phyloP scores from a whole-genome alignment of 2,797 vertebrate genomes.

The Phalanger gymnotis region DNA sequence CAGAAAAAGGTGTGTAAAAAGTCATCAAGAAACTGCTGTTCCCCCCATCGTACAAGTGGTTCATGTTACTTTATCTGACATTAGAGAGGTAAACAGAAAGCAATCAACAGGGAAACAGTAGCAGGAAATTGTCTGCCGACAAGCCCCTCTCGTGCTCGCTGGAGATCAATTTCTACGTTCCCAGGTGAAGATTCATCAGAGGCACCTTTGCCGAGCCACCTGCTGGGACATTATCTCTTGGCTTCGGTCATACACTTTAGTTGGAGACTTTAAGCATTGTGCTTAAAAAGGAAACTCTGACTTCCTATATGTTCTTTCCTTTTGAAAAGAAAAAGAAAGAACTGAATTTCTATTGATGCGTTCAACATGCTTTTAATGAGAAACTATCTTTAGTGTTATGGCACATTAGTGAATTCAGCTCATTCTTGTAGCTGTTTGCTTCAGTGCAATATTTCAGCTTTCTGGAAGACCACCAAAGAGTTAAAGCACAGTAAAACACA shows the following conservation, averaged over 20 bases:
- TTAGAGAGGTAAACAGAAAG: constrained; percentile 78
- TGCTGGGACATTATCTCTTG: constrained; percentile 72
- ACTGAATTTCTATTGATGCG: neutral
- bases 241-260: constrained; percentile 62
- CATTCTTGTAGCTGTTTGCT: neutral
- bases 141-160: constrained; percentile 76
- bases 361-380: constrained; percentile 26
- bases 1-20: constrained; percentile 43
- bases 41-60: constrained; percentile 66
- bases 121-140: constrained; percentile 80
- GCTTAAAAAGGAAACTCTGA: constrained; percentile 51
- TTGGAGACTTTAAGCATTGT: constrained; percentile 63
- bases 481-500: neutral
- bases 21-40: constrained; percentile 58
- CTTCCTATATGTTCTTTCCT: neutral
- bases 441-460: neutral
- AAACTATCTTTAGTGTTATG: constrained; percentile 9
- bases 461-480: neutral
- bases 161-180: constrained; percentile 81
- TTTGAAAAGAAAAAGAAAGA: neutral
- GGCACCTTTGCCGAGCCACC: constrained; percentile 74
- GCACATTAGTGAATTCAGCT: neutral
- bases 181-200: constrained; percentile 76
- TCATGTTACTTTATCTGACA: constrained; percentile 78
- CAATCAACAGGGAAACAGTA: constrained; percentile 82